Percentiles rank a stretch among this genome's conserved stretches.
These are phyloP conservation scores for Camelus dromedarius DNA, from an alignment of 2,113 vertebrate genomes.

Conservation along the genomic window DNA sequence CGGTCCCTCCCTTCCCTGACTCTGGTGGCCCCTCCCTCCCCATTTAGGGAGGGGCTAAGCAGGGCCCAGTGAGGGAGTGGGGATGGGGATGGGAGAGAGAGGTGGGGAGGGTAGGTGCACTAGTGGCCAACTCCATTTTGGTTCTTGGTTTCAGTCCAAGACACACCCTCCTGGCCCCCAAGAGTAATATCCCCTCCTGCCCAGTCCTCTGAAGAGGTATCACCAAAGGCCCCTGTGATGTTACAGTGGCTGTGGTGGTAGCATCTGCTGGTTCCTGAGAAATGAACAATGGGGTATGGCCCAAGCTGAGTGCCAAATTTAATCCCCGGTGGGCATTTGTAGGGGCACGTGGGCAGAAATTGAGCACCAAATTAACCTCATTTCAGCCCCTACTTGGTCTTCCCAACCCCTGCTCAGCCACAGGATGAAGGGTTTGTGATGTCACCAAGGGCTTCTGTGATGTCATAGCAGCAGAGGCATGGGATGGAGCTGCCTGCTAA, in stretches of 20 bases:
- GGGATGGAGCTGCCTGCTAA: neutral
- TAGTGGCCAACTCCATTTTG: slow-evolving; percentile 41
- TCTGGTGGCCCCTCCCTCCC: slow-evolving; percentile 71
- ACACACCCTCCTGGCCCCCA: neutral
- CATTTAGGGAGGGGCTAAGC: slow-evolving; percentile 44
- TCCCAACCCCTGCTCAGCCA: neutral
- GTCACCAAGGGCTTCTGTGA: neutral
- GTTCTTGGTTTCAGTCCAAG: slow-evolving; percentile 26
- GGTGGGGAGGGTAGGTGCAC: neutral
- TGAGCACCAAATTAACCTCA: neutral
- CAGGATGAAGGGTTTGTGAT: neutral
- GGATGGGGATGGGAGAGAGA: neutral
- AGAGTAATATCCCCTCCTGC: neutral
- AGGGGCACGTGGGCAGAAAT: neutral
- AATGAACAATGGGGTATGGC: neutral
- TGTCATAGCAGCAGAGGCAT: neutral
- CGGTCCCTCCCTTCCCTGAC: slow-evolving; percentile 68
- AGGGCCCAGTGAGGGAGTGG: neutral
- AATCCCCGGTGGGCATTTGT: neutral
- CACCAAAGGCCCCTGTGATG: neutral
- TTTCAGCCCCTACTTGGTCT: neutral
- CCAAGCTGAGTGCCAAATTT: neutral
- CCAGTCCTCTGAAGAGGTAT: neutral
- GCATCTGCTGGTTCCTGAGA: neutral
- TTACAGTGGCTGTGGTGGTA: neutral